phyloP scores from a whole-genome alignment of 2,797 vertebrate species.

The Yasuhikotakia modesta region DNA sequence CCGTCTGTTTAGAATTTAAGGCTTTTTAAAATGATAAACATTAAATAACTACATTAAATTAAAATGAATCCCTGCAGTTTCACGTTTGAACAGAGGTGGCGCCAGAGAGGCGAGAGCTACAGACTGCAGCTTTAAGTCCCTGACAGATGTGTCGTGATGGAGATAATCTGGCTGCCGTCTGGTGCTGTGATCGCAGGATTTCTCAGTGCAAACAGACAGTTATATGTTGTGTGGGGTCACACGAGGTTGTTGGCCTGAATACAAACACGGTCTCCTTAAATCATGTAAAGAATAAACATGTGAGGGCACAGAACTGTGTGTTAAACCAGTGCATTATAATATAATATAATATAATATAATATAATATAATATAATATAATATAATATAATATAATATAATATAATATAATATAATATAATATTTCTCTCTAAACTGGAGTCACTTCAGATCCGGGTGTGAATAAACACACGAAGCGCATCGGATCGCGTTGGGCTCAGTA shows the following conservation, averaged over 20 bases:
- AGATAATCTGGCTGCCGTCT: constrained; percentile 61
- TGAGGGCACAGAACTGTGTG: neutral
- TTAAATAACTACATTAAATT: too few relatives aligned
- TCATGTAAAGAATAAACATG: constrained; percentile 1
- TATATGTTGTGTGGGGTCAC: constrained; percentile 18
- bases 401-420: neutral
- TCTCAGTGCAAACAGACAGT: constrained; percentile 48
- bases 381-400: neutral
- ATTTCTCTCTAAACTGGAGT: neutral
- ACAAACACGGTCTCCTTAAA: constrained; percentile 1
- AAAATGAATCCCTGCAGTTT: too few relatives aligned
- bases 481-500: constrained; percentile 43
- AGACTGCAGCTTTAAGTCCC: too few relatives aligned
- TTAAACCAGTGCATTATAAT: neutral
- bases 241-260: constrained; percentile 17
- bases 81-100: too few relatives aligned
- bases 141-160: neutral
- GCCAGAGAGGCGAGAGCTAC: too few relatives aligned
- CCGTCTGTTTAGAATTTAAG: too few relatives aligned
- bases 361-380: neutral
- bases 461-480: neutral
- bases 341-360: neutral
- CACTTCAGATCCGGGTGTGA: constrained; percentile 4
- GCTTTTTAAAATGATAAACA: too few relatives aligned
- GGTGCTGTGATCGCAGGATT: constrained; percentile 60